Percentiles rank a stretch among this genome's conserved stretches.
Evolutionary conservation across 2,113 vertebrate species (phyloP).

Genomic region (Albula goreensis): DNA sequence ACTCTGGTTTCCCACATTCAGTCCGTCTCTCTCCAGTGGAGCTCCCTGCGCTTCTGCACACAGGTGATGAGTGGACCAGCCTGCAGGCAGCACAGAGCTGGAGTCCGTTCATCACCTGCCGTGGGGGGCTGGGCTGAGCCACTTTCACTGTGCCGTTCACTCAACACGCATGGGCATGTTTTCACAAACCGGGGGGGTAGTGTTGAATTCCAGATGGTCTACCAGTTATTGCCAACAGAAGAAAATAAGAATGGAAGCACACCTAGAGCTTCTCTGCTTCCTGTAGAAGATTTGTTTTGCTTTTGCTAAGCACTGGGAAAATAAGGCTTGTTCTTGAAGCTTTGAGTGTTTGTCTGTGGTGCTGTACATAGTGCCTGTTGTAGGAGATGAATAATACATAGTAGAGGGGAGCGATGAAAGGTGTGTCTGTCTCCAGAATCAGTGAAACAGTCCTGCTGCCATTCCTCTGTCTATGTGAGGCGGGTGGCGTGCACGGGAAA

Average conservation of each 20-base stretch:
- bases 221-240: not conserved
- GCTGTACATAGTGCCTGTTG: not conserved
- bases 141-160: not conserved
- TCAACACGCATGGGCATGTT: not conserved
- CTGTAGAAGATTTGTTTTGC: not conserved
- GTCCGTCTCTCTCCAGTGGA: no score
- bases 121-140: not conserved
- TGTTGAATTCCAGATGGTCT: not conserved
- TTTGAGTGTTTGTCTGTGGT: not conserved
- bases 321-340: conserved; percentile 9
- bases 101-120: not conserved
- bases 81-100: not conserved
- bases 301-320: not conserved
- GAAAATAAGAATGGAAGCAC: not conserved
- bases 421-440: not conserved
- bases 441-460: not conserved
- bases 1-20: no score
- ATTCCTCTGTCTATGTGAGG: conserved; percentile 4
- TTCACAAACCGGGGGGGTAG: not conserved
- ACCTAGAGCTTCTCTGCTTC: not conserved
- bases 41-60: not conserved
- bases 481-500: not conserved
- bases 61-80: not conserved
- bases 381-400: conserved; percentile 11
- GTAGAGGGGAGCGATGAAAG: not conserved